These are phyloP conservation scores for Excalfactoria chinensis DNA, from an alignment of 2,113 vertebrate genomes.

Conservation along the genomic window DNA sequence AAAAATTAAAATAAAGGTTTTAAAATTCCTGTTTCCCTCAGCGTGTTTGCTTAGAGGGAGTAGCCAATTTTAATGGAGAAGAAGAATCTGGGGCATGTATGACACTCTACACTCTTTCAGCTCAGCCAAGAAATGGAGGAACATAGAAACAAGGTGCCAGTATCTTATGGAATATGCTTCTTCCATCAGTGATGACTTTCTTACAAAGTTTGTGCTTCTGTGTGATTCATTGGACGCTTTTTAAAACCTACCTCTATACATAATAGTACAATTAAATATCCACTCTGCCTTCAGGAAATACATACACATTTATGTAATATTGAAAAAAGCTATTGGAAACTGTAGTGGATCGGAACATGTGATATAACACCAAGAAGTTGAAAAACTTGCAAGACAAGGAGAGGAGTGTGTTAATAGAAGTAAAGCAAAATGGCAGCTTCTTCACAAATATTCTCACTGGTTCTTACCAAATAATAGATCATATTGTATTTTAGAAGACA, in stretches of 20 bases:
- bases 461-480: background rate
- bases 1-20: constrained; percentile 48
- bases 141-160: background rate
- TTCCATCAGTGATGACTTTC: background rate
- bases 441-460: background rate
- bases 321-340: background rate
- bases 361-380: background rate
- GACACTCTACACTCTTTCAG: background rate
- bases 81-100: background rate
- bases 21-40: background rate
- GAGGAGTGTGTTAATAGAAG: background rate
- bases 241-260: background rate
- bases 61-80: background rate
- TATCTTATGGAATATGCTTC: background rate
- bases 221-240: background rate
- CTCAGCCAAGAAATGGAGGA: background rate
- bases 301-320: background rate
- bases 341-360: background rate
- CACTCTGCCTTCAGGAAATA: background rate
- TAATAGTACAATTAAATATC: background rate
- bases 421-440: background rate
- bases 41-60: constrained; percentile 10
- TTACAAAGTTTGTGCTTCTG: background rate
- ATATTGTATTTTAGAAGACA: background rate
- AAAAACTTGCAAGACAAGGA: background rate